Evolutionary conservation across 35 echinoderm and acorn worm species (phyloP).

Genomic region (Amphiura filiformis): DNA sequence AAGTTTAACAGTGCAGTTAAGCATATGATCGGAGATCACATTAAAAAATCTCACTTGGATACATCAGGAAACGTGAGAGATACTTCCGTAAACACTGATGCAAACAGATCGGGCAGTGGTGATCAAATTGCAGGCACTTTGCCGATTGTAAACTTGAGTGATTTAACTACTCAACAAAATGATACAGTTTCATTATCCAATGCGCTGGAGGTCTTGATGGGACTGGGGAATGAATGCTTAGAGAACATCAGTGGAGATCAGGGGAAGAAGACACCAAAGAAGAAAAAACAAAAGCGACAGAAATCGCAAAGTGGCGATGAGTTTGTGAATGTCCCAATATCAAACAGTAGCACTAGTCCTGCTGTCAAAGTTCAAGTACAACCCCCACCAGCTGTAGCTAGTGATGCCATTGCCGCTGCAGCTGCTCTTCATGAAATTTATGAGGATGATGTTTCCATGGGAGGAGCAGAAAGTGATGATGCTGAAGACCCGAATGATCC

Average conservation of each 20-base stretch:
- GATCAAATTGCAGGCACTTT: neutral
- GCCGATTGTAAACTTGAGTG: neutral
- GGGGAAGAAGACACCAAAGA: neutral
- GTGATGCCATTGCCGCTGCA: neutral
- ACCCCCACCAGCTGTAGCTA: neutral
- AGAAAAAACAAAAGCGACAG: neutral
- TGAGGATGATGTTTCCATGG: neutral
- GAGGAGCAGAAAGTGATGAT: slow-evolving; percentile 3
- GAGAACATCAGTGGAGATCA: neutral
- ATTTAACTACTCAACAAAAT: neutral
- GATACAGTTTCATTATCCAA: slow-evolving; percentile 23
- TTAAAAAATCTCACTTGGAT: slow-evolving; percentile 22
- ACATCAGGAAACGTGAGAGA: neutral
- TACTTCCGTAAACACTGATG: neutral
- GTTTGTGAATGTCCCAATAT: neutral
- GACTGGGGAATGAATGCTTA: neutral
- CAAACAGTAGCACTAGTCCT: neutral
- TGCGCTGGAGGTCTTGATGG: slow-evolving; percentile 41
- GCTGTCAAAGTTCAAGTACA: neutral
- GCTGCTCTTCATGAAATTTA: neutral
- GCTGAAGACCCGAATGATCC: neutral
- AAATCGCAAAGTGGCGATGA: neutral
- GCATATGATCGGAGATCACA: slow-evolving; percentile 37
- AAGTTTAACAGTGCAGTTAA: slow-evolving; percentile 39
- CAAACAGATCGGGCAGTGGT: neutral